Evolutionary conservation across 37 sponge, comb jelly and placozoan genomes (phyloP).

Genomic region (Diacarnus erythraeanus): DNA sequence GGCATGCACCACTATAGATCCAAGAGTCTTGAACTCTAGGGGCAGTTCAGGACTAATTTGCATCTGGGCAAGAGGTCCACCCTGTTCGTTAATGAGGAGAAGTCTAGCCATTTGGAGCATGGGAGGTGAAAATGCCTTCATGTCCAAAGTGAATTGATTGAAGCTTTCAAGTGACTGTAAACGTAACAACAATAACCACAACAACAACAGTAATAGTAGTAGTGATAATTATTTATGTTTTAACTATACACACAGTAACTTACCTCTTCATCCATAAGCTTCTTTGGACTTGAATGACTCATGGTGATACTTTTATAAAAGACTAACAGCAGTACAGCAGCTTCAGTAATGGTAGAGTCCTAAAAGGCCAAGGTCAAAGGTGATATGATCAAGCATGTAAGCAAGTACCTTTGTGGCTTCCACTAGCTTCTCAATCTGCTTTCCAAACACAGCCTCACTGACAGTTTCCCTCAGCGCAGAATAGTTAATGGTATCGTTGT

Average conservation of each 20-base stretch:
- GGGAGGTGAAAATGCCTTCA: not conserved
- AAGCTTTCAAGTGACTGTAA: constrained; percentile 19
- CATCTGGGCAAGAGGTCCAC: constrained; percentile 40
- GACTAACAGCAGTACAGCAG: constrained; percentile 13
- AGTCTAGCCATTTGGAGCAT: constrained; percentile 22
- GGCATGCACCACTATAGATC: constrained; percentile 50
- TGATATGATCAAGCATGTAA: not conserved
- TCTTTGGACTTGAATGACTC: not conserved
- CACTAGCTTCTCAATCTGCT: constrained; percentile 9
- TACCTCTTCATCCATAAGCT: constrained; percentile 10
- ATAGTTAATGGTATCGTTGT: constrained; percentile 35
- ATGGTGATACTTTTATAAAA: constrained; percentile 25
- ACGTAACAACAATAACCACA: not conserved
- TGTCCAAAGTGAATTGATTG: constrained; percentile 2
- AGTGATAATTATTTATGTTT: constrained; percentile 1
- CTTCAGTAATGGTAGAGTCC: constrained; percentile 15
- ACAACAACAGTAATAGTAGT: not conserved
- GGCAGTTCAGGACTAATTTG: constrained; percentile 16
- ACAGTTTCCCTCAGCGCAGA: constrained; percentile 38
- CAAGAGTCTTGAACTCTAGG: constrained; percentile 14
- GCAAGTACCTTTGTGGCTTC: constrained; percentile 22
- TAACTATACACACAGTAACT: not conserved
- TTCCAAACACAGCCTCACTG: constrained; percentile 40
- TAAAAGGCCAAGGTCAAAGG: not conserved
- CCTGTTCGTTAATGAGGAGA: constrained; percentile 47